Evolutionary conservation across 2,113 vertebrate species (phyloP), one percentile per base, ranked within the genome.

Genomic region (Pelmatolapia mariae): DNA sequence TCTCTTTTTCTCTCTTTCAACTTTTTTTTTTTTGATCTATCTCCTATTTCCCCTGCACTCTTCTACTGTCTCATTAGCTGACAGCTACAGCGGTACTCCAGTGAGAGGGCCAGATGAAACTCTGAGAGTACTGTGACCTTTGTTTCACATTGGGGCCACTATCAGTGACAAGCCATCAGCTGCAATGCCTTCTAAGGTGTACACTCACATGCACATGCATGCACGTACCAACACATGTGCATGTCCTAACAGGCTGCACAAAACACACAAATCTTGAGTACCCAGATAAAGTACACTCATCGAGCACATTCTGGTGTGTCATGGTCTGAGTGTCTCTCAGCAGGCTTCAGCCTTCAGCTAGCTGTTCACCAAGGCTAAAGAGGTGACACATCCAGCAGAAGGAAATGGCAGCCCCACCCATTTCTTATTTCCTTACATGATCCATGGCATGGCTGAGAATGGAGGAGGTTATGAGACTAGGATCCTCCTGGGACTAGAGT

Each of bases 161-260:
- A 95, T 96, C 95, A 92, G 93, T 94, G 95, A 96, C 95, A 95
- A 92, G 89, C 93, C 91, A 94, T 95, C 95, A 96, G 93, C 91
- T 85, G 79, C 84, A 86, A 52, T 90, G 91, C 43, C 38, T 61
- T 92, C 79, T 36, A 40, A 91, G 83, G 92, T 88, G 86, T 84
- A 26, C 66, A 54, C 22, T 31, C 80, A 56, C 73, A 45, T 24
- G 16, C 47, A 26, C n/a, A 5, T 22, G 40, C 47, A 18, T 29
- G 82, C 86, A 57, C 13, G 15, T 40, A 53, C 81, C 73, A 50
- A 89, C 57, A 89, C 87, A 89, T 47, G 73, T 84, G 52, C 12
- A 16, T 52, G 19, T 43, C 52, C 66, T 84, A 93, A 87, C 73
- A 76, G 73, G 73, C 31, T 50, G 18, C 82, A 84, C 54, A 76